Evolutionary conservation across 1,140 invertebrate genomes (phyloP), one percentile per base, ranked within the genome.

Genomic region (Brachionus angularis): DNA sequence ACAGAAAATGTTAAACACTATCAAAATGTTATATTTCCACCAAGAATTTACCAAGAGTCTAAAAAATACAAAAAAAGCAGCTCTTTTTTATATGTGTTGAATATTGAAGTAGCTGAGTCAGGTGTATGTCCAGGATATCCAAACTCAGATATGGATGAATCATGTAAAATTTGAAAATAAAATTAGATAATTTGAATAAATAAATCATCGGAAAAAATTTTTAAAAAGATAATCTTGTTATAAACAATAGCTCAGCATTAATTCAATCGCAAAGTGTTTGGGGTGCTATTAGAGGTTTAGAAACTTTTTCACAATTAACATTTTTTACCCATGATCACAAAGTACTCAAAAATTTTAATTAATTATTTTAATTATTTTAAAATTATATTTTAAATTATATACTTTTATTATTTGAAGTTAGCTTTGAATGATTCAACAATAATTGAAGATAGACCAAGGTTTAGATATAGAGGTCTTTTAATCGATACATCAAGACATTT

Each of bases 401-500:
- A n/a, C n/a, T n/a, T n/a, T n/a, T n/a, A n/a, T n/a, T n/a, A n/a
- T n/a, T 58, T 52, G 0, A 34, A 71, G 46, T 16, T 55, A 27
- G 74, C 76, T 72, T 25, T 73, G 3, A 74, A 81, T 8, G 75
- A 78, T 25, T 71, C 70, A 49, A 78, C 49, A 18, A 27, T 53
- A 36, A 52, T 71, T 18, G 16, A 21, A n/a, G 67, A 71, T 25
- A 44, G 27, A 7, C 67, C 67, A 23, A 80, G 87, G 72, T 89
- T 90, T 74, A 23, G 82, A 0, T 87, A 89, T 76, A 85, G 91
- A 46, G 91, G 90, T 2, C 77, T 93, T 7, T 78, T 94, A 23
- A 75, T 94, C 16, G 91, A 93, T 77, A 91, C 90, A 1, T 85
- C 89, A 1, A 83, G 91, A 4, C 91, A 94, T 80, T 94, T 85